Evolutionary conservation across 2,797 vertebrate species (phyloP), one percentile per base, ranked within the genome.

Genomic region (Crocodylus rhombifer): DNA sequence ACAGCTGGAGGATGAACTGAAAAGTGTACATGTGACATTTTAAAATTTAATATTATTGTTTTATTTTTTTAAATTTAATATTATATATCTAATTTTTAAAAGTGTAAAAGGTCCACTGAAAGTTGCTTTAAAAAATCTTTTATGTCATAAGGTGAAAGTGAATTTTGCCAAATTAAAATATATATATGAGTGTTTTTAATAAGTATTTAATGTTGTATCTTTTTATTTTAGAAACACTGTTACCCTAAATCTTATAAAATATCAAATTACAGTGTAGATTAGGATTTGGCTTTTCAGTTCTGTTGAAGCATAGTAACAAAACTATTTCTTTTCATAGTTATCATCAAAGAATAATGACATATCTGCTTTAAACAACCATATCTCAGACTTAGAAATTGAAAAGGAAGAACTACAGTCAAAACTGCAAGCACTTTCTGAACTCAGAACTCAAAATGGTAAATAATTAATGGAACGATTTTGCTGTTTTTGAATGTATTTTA

Each of bases 1-100:
- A 90, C 99, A 99, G 92, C 91, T 99, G 91, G 99, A 99, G 89
- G 98, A 99, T 61, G 98, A 99, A 89, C 88, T 99, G 18, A 99
- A 98, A 98, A 98, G 96, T 93, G 98, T 97, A 96, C 93, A 98
- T 98, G 94, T 82, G 63, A 67, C 67, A 7, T 90, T 82, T 30
- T 81, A 13, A 25, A 51, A 56, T 63, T 88, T 80, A 36, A 57
- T 51, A 14, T 6, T 88, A 2, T 14, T 51, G 42, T 51, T 51
- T 51, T 51, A 51, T 51, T 51, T 51, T 51, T 51, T 30, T 81
- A 13, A 25, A 56, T 63, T 89, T 80, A 36, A 55, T 51, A 14
- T 6, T 88, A 2, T 14, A 2, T 81, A 20, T n/a, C 58, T 82
- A 5, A 36, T 69, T 81, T 75, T 60, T 36, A 63, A 84, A 2